Evolutionary conservation across 2,113 vertebrate genomes (phyloP).

Genomic region (Callaeas wilsoni): DNA sequence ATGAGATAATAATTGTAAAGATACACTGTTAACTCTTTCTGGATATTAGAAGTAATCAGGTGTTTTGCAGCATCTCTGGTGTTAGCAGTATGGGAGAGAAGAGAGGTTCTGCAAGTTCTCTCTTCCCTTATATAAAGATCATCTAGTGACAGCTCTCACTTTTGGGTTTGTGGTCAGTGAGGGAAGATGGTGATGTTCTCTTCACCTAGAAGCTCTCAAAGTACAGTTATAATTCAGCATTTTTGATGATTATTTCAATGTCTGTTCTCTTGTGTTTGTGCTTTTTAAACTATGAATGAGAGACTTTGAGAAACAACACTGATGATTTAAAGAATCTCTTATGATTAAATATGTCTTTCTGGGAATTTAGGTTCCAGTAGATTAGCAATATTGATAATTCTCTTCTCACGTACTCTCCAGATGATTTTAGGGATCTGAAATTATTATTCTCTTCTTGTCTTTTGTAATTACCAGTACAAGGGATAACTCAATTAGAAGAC

Average conservation of each 20-base stretch:
- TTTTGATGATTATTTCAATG: constrained; percentile 1
- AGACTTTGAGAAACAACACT: constrained; percentile 49
- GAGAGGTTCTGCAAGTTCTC: neutral
- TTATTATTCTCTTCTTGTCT: constrained; percentile 66
- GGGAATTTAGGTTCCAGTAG: constrained; percentile 68
- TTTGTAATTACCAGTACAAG: constrained; percentile 68
- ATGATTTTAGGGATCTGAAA: constrained; percentile 70
- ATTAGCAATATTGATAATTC: constrained; percentile 73
- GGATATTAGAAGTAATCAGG: neutral
- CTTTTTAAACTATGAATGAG: neutral
- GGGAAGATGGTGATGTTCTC: neutral
- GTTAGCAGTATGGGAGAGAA: neutral
- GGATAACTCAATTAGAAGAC: constrained; percentile 72
- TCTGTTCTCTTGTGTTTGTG: neutral
- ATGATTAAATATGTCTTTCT: constrained; percentile 64
- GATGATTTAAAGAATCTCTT: constrained; percentile 50
- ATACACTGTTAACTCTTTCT: neutral
- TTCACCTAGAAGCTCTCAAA: neutral
- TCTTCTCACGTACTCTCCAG: constrained; percentile 51
- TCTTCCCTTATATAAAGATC: neutral
- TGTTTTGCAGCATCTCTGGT: neutral
- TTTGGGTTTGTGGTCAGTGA: neutral
- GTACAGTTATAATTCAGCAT: neutral
- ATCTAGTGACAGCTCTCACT: neutral
- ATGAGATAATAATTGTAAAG: neutral